Evolutionary conservation across 1,140 invertebrate species (phyloP), one percentile per base, ranked within the genome.

Genomic region (Himalopsyche phryganea): DNA sequence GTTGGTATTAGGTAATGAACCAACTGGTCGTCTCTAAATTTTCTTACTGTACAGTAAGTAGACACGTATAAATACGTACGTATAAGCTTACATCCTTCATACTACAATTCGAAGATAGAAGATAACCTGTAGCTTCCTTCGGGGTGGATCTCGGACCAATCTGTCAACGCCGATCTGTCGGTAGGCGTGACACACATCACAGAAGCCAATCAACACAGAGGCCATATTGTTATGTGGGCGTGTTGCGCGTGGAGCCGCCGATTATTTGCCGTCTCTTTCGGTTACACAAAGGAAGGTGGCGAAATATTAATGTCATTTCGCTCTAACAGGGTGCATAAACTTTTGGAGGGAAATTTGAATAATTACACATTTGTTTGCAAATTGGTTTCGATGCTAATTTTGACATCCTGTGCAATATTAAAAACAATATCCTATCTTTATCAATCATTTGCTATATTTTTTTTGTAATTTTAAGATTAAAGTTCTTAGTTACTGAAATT

Each of bases 141-240:
- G 15, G 36, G 20, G 35, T 35, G 20, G 13, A 32, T 1, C 14
- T 2, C 32, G 15, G 23, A 18, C 56, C 56, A 58, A 58, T 58
- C 55, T 32, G 55, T 56, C 44, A 44, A 41, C 48, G 49, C 7
- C 9, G 35, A 15, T 6, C 18, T 20, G 7, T 13, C 13, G 4
- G 52, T 18, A 47, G 49, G 47, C 46, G 18, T 38, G 33, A 32
- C 32, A 6, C 1, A 10, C 14, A 19, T 33, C 11, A 36, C 38
- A 1, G 15, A 19, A 17, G 38, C 60, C 55, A 62, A 62, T 62
- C 28, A 23, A 4, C 15, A 10, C 11, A 19, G 15, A 40, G 50
- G 60, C 60, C 60, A 62, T 62, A 40, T 62, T 62, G 54, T 40
- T 41, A 28, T 36, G 60, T 45, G 15, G 60, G 60, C 46, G 54